phyloP scores from a whole-genome alignment of 2,888 invertebrate genomes.

The Diploptera punctata region DNA sequence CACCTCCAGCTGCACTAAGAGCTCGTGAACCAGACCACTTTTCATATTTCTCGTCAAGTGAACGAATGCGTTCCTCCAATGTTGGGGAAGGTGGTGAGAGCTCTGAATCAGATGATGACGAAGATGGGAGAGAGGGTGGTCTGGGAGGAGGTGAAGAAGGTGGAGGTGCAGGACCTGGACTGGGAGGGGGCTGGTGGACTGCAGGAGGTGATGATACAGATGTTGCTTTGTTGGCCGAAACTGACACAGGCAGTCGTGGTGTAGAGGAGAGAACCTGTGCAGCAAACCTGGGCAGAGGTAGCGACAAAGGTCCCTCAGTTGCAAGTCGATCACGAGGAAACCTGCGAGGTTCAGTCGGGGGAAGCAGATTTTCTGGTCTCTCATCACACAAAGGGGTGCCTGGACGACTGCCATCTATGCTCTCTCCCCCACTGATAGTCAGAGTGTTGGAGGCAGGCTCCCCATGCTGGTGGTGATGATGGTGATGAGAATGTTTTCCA shows the following conservation, averaged over 20 bases:
- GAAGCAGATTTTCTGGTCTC: constrained; percentile 73
- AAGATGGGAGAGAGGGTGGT: constrained; percentile 72
- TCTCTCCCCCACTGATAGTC: constrained; percentile 61
- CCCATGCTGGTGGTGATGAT: constrained; percentile 52
- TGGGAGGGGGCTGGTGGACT: constrained; percentile 52
- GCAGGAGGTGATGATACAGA: constrained; percentile 43
- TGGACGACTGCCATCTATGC: constrained; percentile 76
- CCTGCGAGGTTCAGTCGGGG: constrained; percentile 79
- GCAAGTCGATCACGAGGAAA: constrained; percentile 66
- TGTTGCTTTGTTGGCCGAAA: constrained; percentile 15
- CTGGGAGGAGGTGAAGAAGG: constrained; percentile 66
- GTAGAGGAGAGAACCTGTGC: constrained; percentile 63
- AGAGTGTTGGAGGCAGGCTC: constrained; percentile 51
- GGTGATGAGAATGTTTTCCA: constrained; percentile 54
- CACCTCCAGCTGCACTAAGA: constrained; percentile 62
- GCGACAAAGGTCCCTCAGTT: constrained; percentile 74
- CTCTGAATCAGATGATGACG: constrained; percentile 74
- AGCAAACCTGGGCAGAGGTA: constrained; percentile 90
- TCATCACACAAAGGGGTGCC: constrained; percentile 88
- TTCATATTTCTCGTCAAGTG: constrained; percentile 92
- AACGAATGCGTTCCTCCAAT: constrained; percentile 90
- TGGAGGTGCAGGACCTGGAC: constrained; percentile 55
- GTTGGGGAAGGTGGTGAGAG: constrained; percentile 71
- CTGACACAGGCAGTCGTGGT: constrained; percentile 30
- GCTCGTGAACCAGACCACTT: constrained; percentile 81